Base-by-base conservation (phyloP, 2,113 vertebrate genomes). In the Labrus mixtus region DNA sequence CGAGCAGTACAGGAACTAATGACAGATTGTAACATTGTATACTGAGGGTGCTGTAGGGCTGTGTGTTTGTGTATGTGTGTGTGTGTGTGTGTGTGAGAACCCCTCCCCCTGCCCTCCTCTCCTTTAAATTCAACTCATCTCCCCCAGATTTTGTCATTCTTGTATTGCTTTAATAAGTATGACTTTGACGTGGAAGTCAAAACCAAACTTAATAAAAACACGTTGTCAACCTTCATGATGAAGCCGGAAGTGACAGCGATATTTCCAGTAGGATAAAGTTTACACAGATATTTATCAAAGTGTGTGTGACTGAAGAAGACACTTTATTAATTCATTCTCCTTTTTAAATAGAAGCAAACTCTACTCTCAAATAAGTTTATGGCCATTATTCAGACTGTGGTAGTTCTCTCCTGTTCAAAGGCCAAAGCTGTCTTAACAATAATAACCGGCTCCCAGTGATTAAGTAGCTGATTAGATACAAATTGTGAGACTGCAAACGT, bases 371-470 rank as follows among this genome's bases (percentile, higher is more conserved):
- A 7, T 3, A 33, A 1, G 13, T 74, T 50, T 43, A 45, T 69
- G 36, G 57, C 20, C 19, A 2, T 60, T 41, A 23, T 45, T 48
- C 9, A n/a, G n/a, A 23, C 7, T 11, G 6, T 0, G 8, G 11
- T 39, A 20, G 8, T 29, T 8, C 25, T 67, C 15, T 19, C 20
- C 39, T 8, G 15, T 11, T n/a, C 0, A 1, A 53, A 45, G n/a
- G 45, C 37, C 23, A 55, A 43, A 46, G 3, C 19, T 10, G 10
- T 33, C 23, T 13, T 3, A 56, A 16, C 9, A 70, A 25, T 1
- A 16, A 70, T 59, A 33, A 55, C 51, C 17, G 68, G n/a, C 41
- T 56, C 15, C 45, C 43, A 22, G 25, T 67, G 6, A 67, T 70
- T 57, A 39, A 61, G 20, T 13, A 10, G 20, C 37, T 23, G 45